Evolutionary conservation across 2,797 vertebrate species (phyloP).

Genomic region (Chrysolophus pictus): DNA sequence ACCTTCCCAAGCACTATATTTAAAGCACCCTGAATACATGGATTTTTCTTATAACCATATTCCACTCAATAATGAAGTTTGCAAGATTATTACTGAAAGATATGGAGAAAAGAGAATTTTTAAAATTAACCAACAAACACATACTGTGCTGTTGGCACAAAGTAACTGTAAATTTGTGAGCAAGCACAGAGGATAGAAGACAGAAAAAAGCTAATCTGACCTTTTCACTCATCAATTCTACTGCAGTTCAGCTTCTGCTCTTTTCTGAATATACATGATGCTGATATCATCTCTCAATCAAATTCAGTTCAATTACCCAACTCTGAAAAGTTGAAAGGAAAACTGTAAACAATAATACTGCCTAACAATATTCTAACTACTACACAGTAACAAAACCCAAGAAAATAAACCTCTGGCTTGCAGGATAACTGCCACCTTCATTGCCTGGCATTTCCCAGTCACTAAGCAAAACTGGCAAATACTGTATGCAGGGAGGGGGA

Average conservation of each 20-base stretch:
- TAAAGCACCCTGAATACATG: not conserved
- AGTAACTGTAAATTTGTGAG: not conserved
- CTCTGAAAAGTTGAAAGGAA: not conserved
- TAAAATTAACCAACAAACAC: not conserved
- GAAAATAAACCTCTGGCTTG: not conserved
- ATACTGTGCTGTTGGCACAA: not conserved
- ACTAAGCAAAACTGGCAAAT: not conserved
- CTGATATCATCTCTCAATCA: not conserved
- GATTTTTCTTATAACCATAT: not conserved
- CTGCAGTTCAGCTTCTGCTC: not conserved
- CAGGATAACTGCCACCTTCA: not conserved
- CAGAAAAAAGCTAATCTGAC: not conserved
- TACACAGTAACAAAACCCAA: not conserved
- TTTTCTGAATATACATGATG: not conserved
- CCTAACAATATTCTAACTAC: not conserved
- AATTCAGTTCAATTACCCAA: not conserved
- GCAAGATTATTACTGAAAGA: not conserved
- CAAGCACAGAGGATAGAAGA: not conserved
- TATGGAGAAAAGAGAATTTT: not conserved
- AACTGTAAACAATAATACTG: not conserved
- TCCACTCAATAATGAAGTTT: not conserved
- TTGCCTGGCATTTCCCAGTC: not conserved
- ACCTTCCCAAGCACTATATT: not conserved
- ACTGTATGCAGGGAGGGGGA: not conserved
- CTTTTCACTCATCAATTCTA: not conserved